Conservation (phyloP, 2,888 invertebrate species). For the Escarpia spicata region DNA sequence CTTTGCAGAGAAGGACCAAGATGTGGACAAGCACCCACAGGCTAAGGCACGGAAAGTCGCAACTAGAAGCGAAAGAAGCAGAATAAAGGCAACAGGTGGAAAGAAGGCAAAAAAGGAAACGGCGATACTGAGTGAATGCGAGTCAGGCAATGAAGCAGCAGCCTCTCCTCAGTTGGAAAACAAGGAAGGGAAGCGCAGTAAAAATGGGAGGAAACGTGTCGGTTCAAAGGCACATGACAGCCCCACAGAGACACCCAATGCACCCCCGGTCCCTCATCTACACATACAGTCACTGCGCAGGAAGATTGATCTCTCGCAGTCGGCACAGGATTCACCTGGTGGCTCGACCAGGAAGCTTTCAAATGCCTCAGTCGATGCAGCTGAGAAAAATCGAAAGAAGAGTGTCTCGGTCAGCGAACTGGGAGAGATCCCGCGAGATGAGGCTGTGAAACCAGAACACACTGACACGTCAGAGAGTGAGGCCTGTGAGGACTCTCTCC, state of each 20-base stretch:
- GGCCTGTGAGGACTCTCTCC: not conserved
- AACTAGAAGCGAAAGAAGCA: not conserved
- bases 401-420: not conserved
- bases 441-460: not conserved
- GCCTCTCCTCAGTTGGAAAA: not conserved
- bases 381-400: not conserved
- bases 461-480: not conserved
- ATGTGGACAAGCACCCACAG: not conserved
- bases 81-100: not conserved
- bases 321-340: not conserved
- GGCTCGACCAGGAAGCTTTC: not conserved
- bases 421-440: not conserved
- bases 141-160: not conserved
- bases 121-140: not conserved
- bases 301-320: not conserved
- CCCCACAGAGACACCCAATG: not conserved
- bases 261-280: not conserved
- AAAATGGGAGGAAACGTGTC: not conserved
- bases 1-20: not conserved
- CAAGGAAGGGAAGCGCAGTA: not conserved
- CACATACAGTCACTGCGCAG: not conserved
- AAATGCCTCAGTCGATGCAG: not conserved
- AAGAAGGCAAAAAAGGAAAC: not conserved
- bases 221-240: not conserved
- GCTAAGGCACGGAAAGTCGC: not conserved